Evolutionary conservation across 2,113 vertebrate species (phyloP).

Genomic region (Leuciscus idus): DNA sequence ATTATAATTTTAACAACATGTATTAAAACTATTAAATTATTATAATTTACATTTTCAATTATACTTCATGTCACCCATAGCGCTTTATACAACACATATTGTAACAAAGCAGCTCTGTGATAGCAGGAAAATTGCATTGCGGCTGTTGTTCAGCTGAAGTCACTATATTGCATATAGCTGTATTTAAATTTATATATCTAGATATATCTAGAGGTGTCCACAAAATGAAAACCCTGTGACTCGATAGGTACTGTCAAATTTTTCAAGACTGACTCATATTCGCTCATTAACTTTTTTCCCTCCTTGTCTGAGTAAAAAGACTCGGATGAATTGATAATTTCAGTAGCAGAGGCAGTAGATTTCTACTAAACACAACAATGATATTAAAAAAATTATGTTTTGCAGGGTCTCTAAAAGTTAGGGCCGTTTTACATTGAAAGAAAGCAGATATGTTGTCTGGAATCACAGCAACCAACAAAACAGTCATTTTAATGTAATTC

Average conservation of each 20-base stretch:
- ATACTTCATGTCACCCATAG: no score
- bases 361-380: slow-evolving; percentile 9
- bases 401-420: background rate
- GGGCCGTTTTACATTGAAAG: background rate
- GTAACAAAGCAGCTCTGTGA: no score
- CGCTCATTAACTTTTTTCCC: background rate
- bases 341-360: background rate
- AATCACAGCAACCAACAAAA: slow-evolving; percentile 23
- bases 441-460: slow-evolving; percentile 1
- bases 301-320: background rate
- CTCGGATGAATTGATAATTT: background rate
- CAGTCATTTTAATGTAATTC: background rate
- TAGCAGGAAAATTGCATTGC: no score
- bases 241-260: background rate
- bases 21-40: no score
- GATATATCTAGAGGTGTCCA: background rate
- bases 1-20: no score
- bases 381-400: background rate
- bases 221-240: background rate
- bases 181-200: background rate
- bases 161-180: no score
- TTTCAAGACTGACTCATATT: background rate
- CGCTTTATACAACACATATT: no score
- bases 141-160: no score
- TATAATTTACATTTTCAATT: no score